These are phyloP conservation scores for Saccopteryx bilineata DNA, from an alignment of 2,113 vertebrate species.

Conservation along the genomic window DNA sequence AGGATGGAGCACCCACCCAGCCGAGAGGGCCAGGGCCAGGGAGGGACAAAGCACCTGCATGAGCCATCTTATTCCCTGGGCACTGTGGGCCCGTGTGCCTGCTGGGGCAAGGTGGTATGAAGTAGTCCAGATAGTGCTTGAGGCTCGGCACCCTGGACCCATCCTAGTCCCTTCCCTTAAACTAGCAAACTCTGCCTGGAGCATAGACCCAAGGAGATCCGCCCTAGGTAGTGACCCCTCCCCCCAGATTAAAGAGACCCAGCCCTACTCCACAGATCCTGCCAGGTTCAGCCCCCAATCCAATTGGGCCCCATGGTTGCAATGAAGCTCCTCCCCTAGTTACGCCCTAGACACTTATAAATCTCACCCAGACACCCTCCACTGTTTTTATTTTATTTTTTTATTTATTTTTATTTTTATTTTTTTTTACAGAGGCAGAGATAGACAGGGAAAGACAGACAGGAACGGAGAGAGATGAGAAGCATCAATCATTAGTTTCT, in stretches of 20 bases:
- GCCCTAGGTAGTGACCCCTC: neutral
- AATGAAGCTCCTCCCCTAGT: neutral
- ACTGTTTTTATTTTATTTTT: too few relatives aligned
- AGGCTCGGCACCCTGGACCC: neutral
- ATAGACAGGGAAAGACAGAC: too few relatives aligned
- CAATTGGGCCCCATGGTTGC: neutral
- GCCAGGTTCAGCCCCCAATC: neutral
- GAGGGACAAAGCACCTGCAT: conserved; percentile 88
- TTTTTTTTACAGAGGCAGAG: too few relatives aligned
- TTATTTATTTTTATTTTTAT: too few relatives aligned
- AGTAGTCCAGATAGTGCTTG: conserved; percentile 92
- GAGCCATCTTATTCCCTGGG: conserved; percentile 89
- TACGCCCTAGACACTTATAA: neutral
- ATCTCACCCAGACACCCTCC: neutral
- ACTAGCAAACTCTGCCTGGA: neutral
- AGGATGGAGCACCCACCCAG: neutral
- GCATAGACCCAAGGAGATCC: neutral
- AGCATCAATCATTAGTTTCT: too few relatives aligned
- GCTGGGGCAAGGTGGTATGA: conserved; percentile 92
- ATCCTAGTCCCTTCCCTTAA: neutral
- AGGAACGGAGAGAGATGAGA: too few relatives aligned
- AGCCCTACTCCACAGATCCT: neutral
- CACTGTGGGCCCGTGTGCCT: conserved; percentile 89
- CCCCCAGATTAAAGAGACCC: neutral
- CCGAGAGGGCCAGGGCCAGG: neutral